phyloP scores from a whole-genome alignment of 2,888 invertebrate genomes.

The Lochmaea crataegi region DNA sequence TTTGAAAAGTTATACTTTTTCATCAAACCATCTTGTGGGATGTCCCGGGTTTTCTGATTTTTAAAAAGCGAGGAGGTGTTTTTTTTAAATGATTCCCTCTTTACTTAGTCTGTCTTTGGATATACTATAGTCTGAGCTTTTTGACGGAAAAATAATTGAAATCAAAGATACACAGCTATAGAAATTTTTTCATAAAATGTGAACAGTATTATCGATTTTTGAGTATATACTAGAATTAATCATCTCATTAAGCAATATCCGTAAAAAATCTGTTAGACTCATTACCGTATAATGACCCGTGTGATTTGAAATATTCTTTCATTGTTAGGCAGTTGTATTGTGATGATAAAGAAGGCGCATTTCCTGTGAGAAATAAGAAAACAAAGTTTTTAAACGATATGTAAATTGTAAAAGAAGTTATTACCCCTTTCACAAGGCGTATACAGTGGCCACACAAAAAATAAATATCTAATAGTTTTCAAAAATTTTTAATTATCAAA shows the following conservation, averaged over 20 bases:
- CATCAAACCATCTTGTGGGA: no score
- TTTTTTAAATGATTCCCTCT: no score
- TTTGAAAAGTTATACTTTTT: no score
- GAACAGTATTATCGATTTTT: no score
- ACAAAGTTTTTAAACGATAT: background rate
- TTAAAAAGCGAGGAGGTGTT: no score
- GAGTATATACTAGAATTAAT: background rate
- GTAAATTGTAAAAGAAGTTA: background rate
- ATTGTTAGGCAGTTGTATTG: constrained; percentile 2
- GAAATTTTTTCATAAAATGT: no score
- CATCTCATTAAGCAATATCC: background rate
- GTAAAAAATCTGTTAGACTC: background rate
- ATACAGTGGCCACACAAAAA: background rate
- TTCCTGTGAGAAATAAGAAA: constrained; percentile 7
- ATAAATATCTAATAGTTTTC: background rate
- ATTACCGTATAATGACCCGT: background rate
- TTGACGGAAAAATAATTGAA: no score
- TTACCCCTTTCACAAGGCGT: background rate
- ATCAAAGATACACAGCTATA: no score
- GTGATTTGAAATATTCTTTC: constrained; percentile 4
- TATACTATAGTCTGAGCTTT: no score
- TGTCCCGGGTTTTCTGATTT: no score
- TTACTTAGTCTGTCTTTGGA: no score
- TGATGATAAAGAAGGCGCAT: background rate
- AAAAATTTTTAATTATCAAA: background rate